Percentiles rank a stretch among this genome's conserved stretches.
Conservation (phyloP, 2,113 vertebrate genomes). For the Polypterus bichir region DNA sequence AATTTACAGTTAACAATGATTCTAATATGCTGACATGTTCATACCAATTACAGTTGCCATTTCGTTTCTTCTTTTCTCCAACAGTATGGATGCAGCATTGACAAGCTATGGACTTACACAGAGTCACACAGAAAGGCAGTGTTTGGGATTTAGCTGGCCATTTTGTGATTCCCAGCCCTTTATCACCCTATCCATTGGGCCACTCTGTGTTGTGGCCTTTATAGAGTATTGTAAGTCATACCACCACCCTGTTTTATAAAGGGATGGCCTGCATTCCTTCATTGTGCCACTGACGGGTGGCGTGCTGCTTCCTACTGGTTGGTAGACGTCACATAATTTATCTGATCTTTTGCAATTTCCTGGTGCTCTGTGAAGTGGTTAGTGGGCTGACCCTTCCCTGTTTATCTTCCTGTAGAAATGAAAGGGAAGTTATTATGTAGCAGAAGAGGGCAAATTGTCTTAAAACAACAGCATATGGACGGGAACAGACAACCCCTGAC, state of each 20-base stretch:
- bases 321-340: constrained; percentile 42
- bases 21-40: no score
- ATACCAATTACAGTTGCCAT: no score
- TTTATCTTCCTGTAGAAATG: constrained; percentile 61
- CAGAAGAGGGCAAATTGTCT: constrained; percentile 51
- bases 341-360: constrained; percentile 61
- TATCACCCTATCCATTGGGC: neutral
- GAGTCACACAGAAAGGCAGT: neutral
- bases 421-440: constrained; percentile 77
- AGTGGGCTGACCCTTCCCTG: constrained; percentile 51
- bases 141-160: neutral
- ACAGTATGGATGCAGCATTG: no score
- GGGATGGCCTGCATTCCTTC: constrained; percentile 10
- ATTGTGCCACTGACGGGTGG: constrained; percentile 23
- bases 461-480: constrained; percentile 30
- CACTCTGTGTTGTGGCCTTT: neutral
- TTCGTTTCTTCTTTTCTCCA: no score
- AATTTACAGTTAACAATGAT: no score
- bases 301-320: constrained; percentile 34
- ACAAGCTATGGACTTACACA: neutral
- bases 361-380: constrained; percentile 50
- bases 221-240: constrained; percentile 1
- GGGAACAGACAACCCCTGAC: constrained; percentile 70
- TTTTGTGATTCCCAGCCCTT: neutral
- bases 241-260: no score